Conservation (phyloP, 2,888 invertebrate genomes). For the Heliothis peltigera region DNA sequence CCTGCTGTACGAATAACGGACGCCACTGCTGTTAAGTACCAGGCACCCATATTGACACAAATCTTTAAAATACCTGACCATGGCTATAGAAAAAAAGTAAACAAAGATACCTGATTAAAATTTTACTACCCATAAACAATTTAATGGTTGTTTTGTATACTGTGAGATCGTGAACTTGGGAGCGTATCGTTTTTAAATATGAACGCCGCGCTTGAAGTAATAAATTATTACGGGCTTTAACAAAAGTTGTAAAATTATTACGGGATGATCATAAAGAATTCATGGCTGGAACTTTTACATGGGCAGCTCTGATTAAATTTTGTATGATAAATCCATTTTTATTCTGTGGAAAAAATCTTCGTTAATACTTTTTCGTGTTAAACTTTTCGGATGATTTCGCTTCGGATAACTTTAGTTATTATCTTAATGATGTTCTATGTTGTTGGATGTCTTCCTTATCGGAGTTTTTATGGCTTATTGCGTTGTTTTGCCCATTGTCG, state of each 20-base stretch:
- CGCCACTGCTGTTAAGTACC: too few relatives aligned
- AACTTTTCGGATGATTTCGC: slow-evolving; percentile 11
- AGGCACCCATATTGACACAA: too few relatives aligned
- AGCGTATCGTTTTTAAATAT: slow-evolving; percentile 38
- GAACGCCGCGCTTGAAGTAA: slow-evolving; percentile 42
- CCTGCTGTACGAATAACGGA: too few relatives aligned
- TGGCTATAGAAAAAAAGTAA: background rate
- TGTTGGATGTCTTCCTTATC: background rate
- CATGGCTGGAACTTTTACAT: slow-evolving; percentile 53
- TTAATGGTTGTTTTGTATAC: slow-evolving; percentile 15
- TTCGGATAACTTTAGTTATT: slow-evolving; percentile 14
- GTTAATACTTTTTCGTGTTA: slow-evolving; percentile 5
- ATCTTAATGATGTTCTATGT: slow-evolving; percentile 12
- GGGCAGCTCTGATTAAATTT: slow-evolving; percentile 50
- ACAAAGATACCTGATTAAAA: slow-evolving; percentile 14
- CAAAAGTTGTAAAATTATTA: slow-evolving; percentile 53
- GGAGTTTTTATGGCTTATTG: background rate
- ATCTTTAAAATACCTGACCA: background rate
- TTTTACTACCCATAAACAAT: slow-evolving; percentile 7
- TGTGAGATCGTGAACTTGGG: slow-evolving; percentile 31
- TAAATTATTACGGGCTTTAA: slow-evolving; percentile 54
- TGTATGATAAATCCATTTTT: slow-evolving; percentile 40
- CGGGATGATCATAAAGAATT: slow-evolving; percentile 58
- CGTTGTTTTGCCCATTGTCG: slow-evolving; percentile 9
- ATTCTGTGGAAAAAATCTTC: slow-evolving; percentile 10